A percentile compares a stretch with the other conserved stretches of the same genome.
phyloP scores from a whole-genome alignment of 2,888 invertebrate species.

The Ryuthela nishihirai region DNA sequence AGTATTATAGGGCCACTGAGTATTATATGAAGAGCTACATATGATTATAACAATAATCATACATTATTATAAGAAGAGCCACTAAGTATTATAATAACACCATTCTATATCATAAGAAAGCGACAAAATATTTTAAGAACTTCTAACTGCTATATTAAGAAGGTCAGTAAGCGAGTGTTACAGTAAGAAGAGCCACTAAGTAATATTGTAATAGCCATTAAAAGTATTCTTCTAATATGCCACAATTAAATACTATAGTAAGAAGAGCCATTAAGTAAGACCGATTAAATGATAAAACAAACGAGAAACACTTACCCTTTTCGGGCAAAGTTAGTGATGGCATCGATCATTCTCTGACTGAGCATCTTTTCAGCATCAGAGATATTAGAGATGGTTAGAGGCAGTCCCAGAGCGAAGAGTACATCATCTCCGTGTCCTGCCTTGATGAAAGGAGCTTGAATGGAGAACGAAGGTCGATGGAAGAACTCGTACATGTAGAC shows the following conservation, averaged over 20 bases:
- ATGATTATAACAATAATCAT: too few species aligned
- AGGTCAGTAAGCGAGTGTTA: too few species aligned
- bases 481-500: constrained; percentile 45
- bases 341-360: constrained; percentile 12
- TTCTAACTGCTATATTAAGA: background rate
- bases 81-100: too few species aligned
- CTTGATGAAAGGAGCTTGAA: constrained; percentile 36
- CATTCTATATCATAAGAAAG: background rate
- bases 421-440: constrained; percentile 43
- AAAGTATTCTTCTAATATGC: background rate
- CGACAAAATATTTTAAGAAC: background rate
- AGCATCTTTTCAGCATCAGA: constrained; percentile 14
- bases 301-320: constrained; percentile 29
- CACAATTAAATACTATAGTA: too few species aligned
- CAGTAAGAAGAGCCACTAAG: too few species aligned
- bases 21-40: too few species aligned
- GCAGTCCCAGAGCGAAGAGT: constrained; percentile 35
- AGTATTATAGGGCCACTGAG: too few species aligned
- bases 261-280: too few species aligned
- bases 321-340: constrained; percentile 27
- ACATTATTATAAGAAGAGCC: too few species aligned
- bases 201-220: too few species aligned
- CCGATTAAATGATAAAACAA: background rate
- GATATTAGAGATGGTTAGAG: constrained; percentile 5
- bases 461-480: constrained; percentile 44